Evolutionary conservation across 2,888 invertebrate species (phyloP), one percentile per base, ranked within the genome.

Genomic region (Cantharis flavilabris): DNA sequence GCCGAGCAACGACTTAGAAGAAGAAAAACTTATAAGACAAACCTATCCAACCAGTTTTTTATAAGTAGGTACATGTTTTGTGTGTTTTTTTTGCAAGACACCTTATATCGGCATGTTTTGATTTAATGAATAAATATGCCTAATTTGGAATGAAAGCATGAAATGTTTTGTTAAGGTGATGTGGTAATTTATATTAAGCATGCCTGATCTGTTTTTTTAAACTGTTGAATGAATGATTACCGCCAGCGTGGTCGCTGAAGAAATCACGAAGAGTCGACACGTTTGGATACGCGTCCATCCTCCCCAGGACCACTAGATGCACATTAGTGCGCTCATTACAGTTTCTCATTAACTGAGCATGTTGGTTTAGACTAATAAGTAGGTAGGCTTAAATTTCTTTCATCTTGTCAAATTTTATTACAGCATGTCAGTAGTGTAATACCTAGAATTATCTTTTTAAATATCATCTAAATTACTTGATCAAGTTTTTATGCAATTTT

Each of bases 321-420:
- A 69, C 76, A 78, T 78, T 78, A 78, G 76, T 70, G 79, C 79
- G 77, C 79, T 80, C 79, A 81, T 80, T 80, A 79, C 79, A 80
- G 78, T 80, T 81, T 74, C 80, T 76, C 75, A 76, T 77, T 80
- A 77, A 69, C 75, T 69, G 72, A 70, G 75, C 73, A 70, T 80
- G 80, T 81, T 81, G 79, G 80, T 81, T 81, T 81, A 77, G 70
- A 78, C 75, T 81, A 80, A 81, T 80, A 76, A 79, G 79, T 78
- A 76, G 81, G 77, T 77, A 79, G 76, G 70, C 28, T 76, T 77
- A 71, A 74, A 73, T 64, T 79, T 77, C 77, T 76, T 76, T 80
- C 77, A 76, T 71, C 76, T 76, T 80, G 79, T 80, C 79, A 77
- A 72, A 69, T 78, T 78, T 75, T 78, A 78, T 80, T 72, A 76